Evolutionary conservation across 2,888 invertebrate genomes (phyloP).

Genomic region (Tuta absoluta): DNA sequence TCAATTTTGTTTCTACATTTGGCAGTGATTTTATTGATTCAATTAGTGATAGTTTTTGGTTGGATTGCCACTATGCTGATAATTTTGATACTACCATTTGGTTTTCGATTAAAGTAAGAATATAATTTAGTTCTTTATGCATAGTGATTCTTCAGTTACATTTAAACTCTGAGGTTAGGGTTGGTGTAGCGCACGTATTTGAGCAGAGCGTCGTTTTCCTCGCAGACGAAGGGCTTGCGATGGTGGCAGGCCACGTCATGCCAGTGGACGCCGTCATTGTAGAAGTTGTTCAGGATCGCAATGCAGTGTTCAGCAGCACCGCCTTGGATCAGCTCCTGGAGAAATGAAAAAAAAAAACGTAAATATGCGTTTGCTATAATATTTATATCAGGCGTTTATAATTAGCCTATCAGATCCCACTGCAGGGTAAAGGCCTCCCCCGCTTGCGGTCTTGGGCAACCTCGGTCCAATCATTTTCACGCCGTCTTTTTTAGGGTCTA

Average conservation of each 20-base stretch:
- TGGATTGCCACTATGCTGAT: neutral
- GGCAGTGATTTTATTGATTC: conserved; percentile 39
- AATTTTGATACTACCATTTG: neutral
- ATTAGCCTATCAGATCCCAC: no score
- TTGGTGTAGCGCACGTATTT: conserved; percentile 92
- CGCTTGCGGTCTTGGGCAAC: no score
- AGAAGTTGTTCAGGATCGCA: conserved; percentile 93
- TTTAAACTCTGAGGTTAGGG: conserved; percentile 87
- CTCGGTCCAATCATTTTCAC: no score
- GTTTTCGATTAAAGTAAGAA: no score
- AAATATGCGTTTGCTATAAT: conserved; percentile 11
- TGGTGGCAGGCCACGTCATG: conserved; percentile 96
- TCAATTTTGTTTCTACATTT: conserved; percentile 31
- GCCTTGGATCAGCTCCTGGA: conserved; percentile 87
- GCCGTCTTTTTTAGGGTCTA: no score
- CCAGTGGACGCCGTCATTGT: conserved; percentile 95
- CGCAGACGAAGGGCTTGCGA: conserved; percentile 93
- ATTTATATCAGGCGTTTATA: conserved; percentile 21
- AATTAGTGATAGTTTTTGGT: conserved; percentile 5
- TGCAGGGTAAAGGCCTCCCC: no score
- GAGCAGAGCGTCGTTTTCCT: conserved; percentile 92
- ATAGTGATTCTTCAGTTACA: neutral
- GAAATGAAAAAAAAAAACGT: conserved; percentile 21
- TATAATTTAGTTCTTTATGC: neutral
- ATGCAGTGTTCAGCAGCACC: conserved; percentile 93